These are phyloP conservation scores for Erynnis tages DNA, from an alignment of 2,888 invertebrate species.

Conservation along the genomic window DNA sequence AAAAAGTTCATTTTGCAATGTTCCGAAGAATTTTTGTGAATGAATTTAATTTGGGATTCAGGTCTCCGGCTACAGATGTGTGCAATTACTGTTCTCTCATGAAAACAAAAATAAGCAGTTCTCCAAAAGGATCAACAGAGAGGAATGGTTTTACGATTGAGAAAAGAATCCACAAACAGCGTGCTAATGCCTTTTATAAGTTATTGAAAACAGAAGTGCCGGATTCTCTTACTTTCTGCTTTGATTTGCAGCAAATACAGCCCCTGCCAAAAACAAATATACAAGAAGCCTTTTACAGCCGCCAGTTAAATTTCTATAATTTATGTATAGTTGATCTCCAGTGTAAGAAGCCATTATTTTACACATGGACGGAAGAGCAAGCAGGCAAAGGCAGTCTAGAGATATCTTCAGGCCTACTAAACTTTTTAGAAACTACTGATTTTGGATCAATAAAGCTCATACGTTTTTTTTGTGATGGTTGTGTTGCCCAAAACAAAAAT, in stretches of 20 bases:
- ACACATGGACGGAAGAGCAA: slow-evolving; percentile 40
- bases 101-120: background rate
- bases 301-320: slow-evolving; percentile 36
- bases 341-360: slow-evolving; percentile 34
- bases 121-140: too few species aligned
- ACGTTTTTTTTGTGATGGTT: slow-evolving; percentile 41
- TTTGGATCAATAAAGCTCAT: slow-evolving; percentile 29
- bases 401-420: slow-evolving; percentile 32
- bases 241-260: slow-evolving; percentile 40
- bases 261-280: slow-evolving; percentile 38
- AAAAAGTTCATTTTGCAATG: slow-evolving; percentile 31
- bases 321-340: slow-evolving; percentile 34
- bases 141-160: slow-evolving; percentile 27
- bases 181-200: slow-evolving; percentile 35
- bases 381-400: slow-evolving; percentile 36
- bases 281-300: slow-evolving; percentile 37
- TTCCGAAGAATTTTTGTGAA: slow-evolving; percentile 32
- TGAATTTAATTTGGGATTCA: slow-evolving; percentile 42
- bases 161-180: slow-evolving; percentile 34
- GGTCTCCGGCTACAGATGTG: slow-evolving; percentile 36
- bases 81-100: slow-evolving; percentile 36
- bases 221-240: slow-evolving; percentile 34
- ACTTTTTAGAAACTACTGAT: slow-evolving; percentile 29
- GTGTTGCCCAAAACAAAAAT: slow-evolving; percentile 44
- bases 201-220: slow-evolving; percentile 29